These are phyloP conservation scores for Neotoma lepida DNA, from an alignment of 2,113 vertebrate genomes.

Conservation along the genomic window DNA sequence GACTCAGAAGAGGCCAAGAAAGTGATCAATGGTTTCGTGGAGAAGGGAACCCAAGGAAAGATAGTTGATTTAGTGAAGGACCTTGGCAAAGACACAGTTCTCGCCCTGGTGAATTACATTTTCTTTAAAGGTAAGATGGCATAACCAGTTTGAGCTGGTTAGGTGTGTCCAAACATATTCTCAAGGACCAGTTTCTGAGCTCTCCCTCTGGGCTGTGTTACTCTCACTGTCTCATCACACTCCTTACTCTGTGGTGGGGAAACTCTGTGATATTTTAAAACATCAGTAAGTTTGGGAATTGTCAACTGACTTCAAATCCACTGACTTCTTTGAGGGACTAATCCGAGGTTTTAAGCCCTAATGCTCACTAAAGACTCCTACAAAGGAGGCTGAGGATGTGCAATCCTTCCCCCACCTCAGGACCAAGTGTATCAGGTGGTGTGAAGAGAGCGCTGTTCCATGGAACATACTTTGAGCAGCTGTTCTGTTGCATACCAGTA, in stretches of 20 bases:
- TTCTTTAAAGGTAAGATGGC: conserved; percentile 85
- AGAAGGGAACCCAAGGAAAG: conserved; percentile 83
- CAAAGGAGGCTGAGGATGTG: background rate
- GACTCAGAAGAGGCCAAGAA: conserved; percentile 77
- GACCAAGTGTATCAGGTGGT: background rate
- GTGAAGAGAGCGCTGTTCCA: background rate
- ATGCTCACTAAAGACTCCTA: no score
- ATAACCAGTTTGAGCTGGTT: background rate
- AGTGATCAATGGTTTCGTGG: conserved; percentile 84
- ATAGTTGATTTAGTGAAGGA: conserved; percentile 85
- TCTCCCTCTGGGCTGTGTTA: rapidly evolving
- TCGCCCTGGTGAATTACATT: conserved; percentile 88
- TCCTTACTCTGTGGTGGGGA: background rate
- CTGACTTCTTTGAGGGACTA: background rate
- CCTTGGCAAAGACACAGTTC: conserved; percentile 79
- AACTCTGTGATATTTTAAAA: background rate
- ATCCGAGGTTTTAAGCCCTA: background rate
- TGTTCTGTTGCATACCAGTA: no score
- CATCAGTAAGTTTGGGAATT: background rate
- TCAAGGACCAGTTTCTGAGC: background rate
- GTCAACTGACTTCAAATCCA: no score
- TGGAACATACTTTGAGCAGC: no score
- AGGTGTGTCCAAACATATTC: background rate
- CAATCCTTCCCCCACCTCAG: background rate
- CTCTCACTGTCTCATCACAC: rapidly evolving